Conservation (phyloP, 2,113 vertebrate species). For the Mirza zaza region DNA sequence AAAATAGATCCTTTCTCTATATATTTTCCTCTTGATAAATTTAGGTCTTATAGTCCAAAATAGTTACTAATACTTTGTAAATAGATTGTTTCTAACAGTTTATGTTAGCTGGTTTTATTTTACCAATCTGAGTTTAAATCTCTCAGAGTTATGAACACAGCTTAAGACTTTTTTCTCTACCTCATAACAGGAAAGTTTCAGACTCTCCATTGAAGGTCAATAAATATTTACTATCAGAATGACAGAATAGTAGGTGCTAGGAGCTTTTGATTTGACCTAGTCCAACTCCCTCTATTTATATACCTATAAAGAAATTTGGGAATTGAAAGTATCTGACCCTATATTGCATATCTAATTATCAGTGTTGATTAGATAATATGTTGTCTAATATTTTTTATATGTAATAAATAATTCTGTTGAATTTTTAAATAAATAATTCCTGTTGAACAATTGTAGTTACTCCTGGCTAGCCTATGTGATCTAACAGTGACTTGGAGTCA, state of each 20-base stretch:
- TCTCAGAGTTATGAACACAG: background rate
- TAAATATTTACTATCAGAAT: slow-evolving; percentile 12
- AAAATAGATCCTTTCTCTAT: slow-evolving; percentile 35
- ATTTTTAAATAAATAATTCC: background rate
- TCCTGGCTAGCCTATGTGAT: background rate
- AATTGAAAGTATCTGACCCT: background rate
- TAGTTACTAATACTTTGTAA: slow-evolving; percentile 12
- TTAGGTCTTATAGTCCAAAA: background rate
- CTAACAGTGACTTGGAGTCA: background rate
- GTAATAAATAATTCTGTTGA: background rate
- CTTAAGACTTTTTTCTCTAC: background rate
- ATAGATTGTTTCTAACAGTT: background rate
- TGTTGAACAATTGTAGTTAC: background rate
- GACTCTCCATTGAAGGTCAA: background rate
- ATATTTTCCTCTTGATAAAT: slow-evolving; percentile 9
- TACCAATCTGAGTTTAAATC: background rate
- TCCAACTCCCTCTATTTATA: background rate
- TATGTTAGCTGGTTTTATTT: background rate
- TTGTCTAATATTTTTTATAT: background rate
- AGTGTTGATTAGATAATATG: background rate
- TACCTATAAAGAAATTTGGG: background rate
- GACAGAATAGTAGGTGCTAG: background rate
- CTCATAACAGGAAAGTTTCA: background rate
- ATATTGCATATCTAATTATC: background rate
- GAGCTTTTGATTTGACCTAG: background rate